These are phyloP conservation scores for Hecatera dysodea DNA, from an alignment of 2,888 invertebrate species.

Conservation along the genomic window DNA sequence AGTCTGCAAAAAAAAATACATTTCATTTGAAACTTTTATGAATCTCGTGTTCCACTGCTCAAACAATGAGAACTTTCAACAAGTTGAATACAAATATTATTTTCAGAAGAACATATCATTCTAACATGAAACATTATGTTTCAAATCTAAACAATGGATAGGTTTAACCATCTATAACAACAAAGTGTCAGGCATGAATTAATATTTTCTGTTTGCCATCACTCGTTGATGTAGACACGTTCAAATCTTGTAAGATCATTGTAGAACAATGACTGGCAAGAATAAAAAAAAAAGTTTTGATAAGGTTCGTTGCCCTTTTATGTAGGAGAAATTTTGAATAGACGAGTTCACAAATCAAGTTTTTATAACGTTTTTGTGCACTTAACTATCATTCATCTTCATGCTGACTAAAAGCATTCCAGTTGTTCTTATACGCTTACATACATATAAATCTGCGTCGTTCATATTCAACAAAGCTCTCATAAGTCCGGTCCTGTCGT, in stretches of 20 bases:
- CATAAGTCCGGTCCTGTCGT: conserved; percentile 31
- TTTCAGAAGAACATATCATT: conserved; percentile 48
- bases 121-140: conserved; percentile 65
- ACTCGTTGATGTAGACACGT: conserved; percentile 79
- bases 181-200: conserved; percentile 84
- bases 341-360: conserved; percentile 68
- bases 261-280: conserved; percentile 80
- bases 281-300: conserved; percentile 57
- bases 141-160: conserved; percentile 69
- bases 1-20: conserved; percentile 9
- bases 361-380: conserved; percentile 39
- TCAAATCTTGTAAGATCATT: conserved; percentile 81
- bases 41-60: neutral
- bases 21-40: conserved; percentile 24
- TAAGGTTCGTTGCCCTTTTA: conserved; percentile 42
- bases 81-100: conserved; percentile 28
- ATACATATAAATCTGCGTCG: conserved; percentile 35
- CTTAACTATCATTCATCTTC: conserved; percentile 46
- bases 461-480: conserved; percentile 44
- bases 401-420: conserved; percentile 18
- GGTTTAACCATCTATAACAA: conserved; percentile 74
- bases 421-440: conserved; percentile 37
- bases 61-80: conserved; percentile 38
- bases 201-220: conserved; percentile 82
- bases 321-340: conserved; percentile 55